Conservation (phyloP, 1,140 invertebrate species). For the Aphaenogaster floridana region DNA sequence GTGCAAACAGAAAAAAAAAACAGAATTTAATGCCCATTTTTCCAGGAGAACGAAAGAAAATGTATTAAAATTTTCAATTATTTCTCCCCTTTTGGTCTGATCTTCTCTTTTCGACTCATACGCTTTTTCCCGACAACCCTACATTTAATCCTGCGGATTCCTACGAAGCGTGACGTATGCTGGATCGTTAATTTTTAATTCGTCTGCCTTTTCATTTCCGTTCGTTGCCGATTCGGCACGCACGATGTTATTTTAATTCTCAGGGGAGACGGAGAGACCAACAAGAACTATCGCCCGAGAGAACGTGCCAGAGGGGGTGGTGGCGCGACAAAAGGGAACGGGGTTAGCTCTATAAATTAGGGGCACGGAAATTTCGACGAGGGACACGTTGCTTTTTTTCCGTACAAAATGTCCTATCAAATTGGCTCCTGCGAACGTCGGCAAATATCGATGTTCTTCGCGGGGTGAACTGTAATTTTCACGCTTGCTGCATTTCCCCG, state of each 20-base stretch:
- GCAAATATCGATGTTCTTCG: slow-evolving; percentile 58
- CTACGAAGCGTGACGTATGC: slow-evolving; percentile 71
- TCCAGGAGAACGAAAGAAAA: neutral
- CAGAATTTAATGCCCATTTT: neutral
- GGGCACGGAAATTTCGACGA: slow-evolving; percentile 68
- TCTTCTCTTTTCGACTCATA: slow-evolving; percentile 44
- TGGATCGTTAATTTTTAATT: slow-evolving; percentile 76
- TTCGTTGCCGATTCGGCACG: slow-evolving; percentile 73
- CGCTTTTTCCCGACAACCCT: slow-evolving; percentile 27
- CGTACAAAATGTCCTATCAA: slow-evolving; percentile 33
- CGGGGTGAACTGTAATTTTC: slow-evolving; percentile 46
- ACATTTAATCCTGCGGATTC: slow-evolving; percentile 66
- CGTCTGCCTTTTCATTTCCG: slow-evolving; percentile 55
- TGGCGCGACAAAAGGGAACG: slow-evolving; percentile 58
- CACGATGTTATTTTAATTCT: slow-evolving; percentile 74
- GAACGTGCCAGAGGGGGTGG: slow-evolving; percentile 20
- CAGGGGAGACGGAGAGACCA: neutral
- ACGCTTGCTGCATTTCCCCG: slow-evolving; percentile 12
- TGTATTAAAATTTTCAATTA: slow-evolving; percentile 51
- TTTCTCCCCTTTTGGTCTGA: neutral
- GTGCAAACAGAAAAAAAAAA: neutral
- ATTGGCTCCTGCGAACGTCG: slow-evolving; percentile 28
- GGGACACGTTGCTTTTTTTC: slow-evolving; percentile 30
- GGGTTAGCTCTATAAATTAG: slow-evolving; percentile 70
- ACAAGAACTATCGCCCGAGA: slow-evolving; percentile 41